Conservation (phyloP, 30 jellyfish, hydroid and myxozoan species). For the Turritopsis rubra region DNA sequence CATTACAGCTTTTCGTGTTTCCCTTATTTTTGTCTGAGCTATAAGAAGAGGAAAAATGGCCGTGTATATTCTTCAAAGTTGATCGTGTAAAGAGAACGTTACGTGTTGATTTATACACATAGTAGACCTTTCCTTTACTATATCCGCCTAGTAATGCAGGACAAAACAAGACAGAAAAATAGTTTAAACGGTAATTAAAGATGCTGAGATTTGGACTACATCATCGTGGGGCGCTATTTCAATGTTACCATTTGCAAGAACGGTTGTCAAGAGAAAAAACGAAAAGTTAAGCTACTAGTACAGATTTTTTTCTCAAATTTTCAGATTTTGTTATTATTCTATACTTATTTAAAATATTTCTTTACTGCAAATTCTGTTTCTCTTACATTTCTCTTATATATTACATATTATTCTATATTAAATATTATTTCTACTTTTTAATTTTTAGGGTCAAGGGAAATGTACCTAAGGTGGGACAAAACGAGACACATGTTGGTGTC, state of each 20-base stretch:
- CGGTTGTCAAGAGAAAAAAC: constrained; percentile 6
- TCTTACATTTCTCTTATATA: neutral
- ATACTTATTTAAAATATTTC: neutral
- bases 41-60: neutral
- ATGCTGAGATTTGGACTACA: neutral
- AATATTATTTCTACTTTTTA: neutral
- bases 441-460: neutral
- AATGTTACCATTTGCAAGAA: neutral
- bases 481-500: constrained; percentile 4
- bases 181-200: constrained; percentile 15
- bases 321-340: constrained; percentile 9
- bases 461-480: neutral
- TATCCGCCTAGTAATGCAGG: too few relatives aligned
- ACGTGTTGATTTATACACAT: too few relatives aligned
- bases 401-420: neutral
- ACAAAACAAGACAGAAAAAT: constrained; percentile 21
- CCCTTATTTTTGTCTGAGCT: constrained; percentile 79
- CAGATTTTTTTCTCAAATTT: constrained; percentile 13
- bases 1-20: constrained; percentile 62
- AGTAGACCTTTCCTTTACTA: too few relatives aligned
- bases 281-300: neutral
- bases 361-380: constrained; percentile 7
- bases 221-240: neutral
- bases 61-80: neutral
- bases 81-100: neutral